A percentile compares a stretch with the other conserved stretches of the same genome.
phyloP scores from a whole-genome alignment of 1,140 invertebrate genomes.

The Drosophila erecta region DNA sequence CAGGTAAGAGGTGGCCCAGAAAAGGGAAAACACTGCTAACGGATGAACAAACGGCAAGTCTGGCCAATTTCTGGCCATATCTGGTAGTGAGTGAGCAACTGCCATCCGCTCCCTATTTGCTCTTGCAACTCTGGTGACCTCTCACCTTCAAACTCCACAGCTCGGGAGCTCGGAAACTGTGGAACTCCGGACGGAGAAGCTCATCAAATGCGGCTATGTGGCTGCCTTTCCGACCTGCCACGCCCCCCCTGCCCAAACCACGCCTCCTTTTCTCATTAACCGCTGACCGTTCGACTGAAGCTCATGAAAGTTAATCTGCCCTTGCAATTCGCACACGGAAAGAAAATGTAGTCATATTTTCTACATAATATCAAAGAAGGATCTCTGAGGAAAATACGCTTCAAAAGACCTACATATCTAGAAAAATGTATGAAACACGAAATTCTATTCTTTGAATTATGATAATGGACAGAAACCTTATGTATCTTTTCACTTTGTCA shows the following conservation, averaged over 20 bases:
- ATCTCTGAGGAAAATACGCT: background rate
- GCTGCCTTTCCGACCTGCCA: slow-evolving; percentile 3
- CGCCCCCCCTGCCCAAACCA: background rate
- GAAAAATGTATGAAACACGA: no score
- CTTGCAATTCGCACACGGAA: slow-evolving; percentile 1
- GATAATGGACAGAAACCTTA: no score
- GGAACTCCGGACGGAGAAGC: slow-evolving; percentile 10
- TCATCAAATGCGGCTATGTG: slow-evolving; percentile 30
- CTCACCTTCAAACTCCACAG: background rate
- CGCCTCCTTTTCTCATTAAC: slow-evolving; percentile 23
- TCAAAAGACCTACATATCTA: background rate
- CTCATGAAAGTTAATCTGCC: background rate
- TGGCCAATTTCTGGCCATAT: slow-evolving; percentile 20
- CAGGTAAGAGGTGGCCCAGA: slow-evolving; percentile 6
- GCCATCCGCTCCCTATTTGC: slow-evolving; percentile 3
- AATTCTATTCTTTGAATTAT: no score
- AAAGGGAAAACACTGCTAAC: slow-evolving; percentile 7
- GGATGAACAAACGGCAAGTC: slow-evolving; percentile 8
- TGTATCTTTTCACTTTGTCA: no score
- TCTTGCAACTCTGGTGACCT: slow-evolving; percentile 3
- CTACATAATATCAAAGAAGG: background rate
- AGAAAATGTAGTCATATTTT: background rate
- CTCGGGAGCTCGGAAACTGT: background rate
- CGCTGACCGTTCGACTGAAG: slow-evolving; percentile 21
- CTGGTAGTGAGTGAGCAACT: slow-evolving; percentile 36